Base-by-base conservation (phyloP, 2,888 invertebrate species). In the Aleiodes leptofemur region DNA sequence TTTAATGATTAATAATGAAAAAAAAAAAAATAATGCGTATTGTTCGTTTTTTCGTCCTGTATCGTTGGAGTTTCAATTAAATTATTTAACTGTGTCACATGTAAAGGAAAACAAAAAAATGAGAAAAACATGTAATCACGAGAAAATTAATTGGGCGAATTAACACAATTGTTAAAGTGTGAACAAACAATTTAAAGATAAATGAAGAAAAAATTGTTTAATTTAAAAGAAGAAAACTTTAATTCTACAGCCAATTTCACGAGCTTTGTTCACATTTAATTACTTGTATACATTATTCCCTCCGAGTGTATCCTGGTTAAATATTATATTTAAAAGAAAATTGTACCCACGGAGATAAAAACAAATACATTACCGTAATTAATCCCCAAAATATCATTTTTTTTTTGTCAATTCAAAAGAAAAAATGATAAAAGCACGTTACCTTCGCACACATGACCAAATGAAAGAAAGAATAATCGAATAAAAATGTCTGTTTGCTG, bases 401-500 rank as follows among this genome's bases (percentile, higher is more conserved):
- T 43, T 43, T 43, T 43, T 43, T 34, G 6, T 34, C 6, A 79
- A 68, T 23, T 23, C 2, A 2, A 23, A 76, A 81, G 78, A 73
- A 61, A 79, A 69, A 61, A 61, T 74, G 64, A 57, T 53, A 70
- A 79, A 69, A 72, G 51, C 59, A 69, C 69, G 64, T 77, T 72
- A 73, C 74, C 56, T 50, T 84, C 77, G 79, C 79, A 80, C 77
- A 80, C 78, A 80, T 81, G 78, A 82, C 80, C 82, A 64, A 64
- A 64, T 43, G 9, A 43, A 9, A 9, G 8, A 48, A 14, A n/a
- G 13, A 55, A 4, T 48, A 84, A 84, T 83, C 74, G 79, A 86
- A 87, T 87, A 87, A 87, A 87, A 87, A 83, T 86, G 86, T 86
- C 84, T 86, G 82, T 85, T 86, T 85, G 86, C 86, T 87, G 86